These are phyloP conservation scores for Cliona cf. orientalis DNA, from an alignment of 37 sponge, comb jelly and placozoan genomes.

Conservation along the genomic window DNA sequence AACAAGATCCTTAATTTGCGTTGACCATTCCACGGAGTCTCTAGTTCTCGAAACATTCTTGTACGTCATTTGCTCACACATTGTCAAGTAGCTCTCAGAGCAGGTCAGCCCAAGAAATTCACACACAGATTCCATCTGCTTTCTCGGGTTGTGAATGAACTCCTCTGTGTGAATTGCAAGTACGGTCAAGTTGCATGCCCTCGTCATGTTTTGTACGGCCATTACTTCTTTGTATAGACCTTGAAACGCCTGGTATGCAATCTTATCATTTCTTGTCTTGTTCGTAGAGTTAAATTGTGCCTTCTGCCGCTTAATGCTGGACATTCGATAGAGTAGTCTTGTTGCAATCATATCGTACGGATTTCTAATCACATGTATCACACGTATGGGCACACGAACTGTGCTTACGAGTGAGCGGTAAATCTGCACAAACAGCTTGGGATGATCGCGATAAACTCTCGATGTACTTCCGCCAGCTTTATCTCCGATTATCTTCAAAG, in stretches of 20 bases:
- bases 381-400: slow-evolving; percentile 14
- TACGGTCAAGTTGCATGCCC: not conserved
- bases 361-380: slow-evolving; percentile 37
- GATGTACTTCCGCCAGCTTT: slow-evolving; percentile 19
- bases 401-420: not conserved
- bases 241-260: not conserved
- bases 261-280: not conserved
- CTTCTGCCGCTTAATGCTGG: not conserved
- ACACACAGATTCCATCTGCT: slow-evolving; percentile 10
- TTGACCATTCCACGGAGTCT: slow-evolving; percentile 12
- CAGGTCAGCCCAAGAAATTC: slow-evolving; percentile 32
- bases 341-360: slow-evolving; percentile 53
- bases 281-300: not conserved
- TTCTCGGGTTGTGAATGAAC: slow-evolving; percentile 6
- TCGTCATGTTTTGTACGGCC: slow-evolving; percentile 11
- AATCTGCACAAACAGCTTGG: not conserved
- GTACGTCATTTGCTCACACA: slow-evolving; percentile 2
- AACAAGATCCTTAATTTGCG: not conserved
- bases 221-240: not conserved
- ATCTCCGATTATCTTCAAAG: slow-evolving; percentile 32
- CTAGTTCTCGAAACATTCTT: slow-evolving; percentile 11
- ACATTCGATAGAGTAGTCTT: slow-evolving; percentile 9
- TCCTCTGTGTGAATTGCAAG: slow-evolving; percentile 32
- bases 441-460: not conserved
- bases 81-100: slow-evolving; percentile 13